Evolutionary conservation across 2,888 invertebrate genomes (phyloP), one percentile per base, ranked within the genome.

Genomic region (Uloborus plumipes): DNA sequence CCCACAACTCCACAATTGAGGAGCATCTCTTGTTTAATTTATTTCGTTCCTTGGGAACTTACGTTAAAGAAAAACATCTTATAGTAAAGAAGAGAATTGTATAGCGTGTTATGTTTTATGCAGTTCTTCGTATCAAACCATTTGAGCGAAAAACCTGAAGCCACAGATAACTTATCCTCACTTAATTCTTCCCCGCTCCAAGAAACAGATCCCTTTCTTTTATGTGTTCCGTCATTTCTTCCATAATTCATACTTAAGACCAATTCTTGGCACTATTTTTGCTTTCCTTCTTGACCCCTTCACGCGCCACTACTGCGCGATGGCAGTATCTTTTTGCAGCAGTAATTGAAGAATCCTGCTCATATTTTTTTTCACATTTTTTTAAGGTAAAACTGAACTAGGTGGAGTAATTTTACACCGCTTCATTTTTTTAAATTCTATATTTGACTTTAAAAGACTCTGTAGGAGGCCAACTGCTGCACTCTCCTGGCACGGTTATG

Each of bases 101-200:
- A 55, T 55, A 39, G 53, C 71, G 70, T 69, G 55, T 78, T 70
- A 71, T 78, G 77, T 78, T 78, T 78, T 78, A 78, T 78, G 77
- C 64, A 71, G 71, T 71, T 58, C 70, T 31, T 71, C 64, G 20
- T 64, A 78, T 78, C 64, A 59, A 78, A 78, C 64, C 70, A 78
- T 70, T 78, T 78, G 64, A 71, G 65, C 71, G 71, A 51, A 61
- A 71, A 78, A 78, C 77, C 71, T 64, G 71, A 20, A 55, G 77
- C 49, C 77, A 71, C n/a, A 64, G 69, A 71, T 78, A 78, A 31
- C 77, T 71, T 65, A 47, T 64, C 77, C 64, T 65, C 65, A 71
- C 64, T 65, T 78, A 74, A 70, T 64, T 78, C 77, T 65, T 49
- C 55, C 49, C 58, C 51, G 62, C 64, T 78, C 51, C 67, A 50